Conservation (phyloP, 2,797 vertebrate genomes). For the Neostethus bicornis region DNA sequence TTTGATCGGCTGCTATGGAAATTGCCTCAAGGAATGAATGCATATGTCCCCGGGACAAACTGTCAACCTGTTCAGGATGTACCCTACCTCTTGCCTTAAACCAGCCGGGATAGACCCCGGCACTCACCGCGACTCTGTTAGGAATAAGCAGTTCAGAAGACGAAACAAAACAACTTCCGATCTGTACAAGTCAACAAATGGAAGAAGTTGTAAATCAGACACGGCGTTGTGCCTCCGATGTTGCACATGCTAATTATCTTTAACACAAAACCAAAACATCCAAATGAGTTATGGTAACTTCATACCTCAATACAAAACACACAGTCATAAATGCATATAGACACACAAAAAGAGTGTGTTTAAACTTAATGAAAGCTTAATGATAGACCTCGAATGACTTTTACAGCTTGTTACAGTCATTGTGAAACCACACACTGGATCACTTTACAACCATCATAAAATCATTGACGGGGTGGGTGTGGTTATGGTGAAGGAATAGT, state of each 20-base stretch:
- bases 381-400: conserved; percentile 57
- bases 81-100: too few species aligned
- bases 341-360: conserved; percentile 42
- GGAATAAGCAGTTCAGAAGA: too few species aligned
- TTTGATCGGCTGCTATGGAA: too few species aligned
- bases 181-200: neutral
- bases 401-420: conserved; percentile 68
- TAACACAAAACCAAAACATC: conserved; percentile 1
- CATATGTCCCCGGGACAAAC: too few species aligned
- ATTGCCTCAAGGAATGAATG: too few species aligned
- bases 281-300: neutral
- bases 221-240: neutral
- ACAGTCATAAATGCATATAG: conserved; percentile 26
- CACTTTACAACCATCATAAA: conserved; percentile 68
- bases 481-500: conserved; percentile 33
- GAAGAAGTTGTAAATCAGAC: neutral
- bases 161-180: neutral
- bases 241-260: neutral
- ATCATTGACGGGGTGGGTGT: conserved; percentile 47
- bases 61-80: too few species aligned
- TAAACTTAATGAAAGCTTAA: conserved; percentile 69
- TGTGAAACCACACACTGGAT: conserved; percentile 66
- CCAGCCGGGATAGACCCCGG: too few species aligned
- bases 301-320: neutral
- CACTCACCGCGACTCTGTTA: too few species aligned